Conservation (phyloP, 2,797 vertebrate species). For the Myiotriccus ornatus region DNA sequence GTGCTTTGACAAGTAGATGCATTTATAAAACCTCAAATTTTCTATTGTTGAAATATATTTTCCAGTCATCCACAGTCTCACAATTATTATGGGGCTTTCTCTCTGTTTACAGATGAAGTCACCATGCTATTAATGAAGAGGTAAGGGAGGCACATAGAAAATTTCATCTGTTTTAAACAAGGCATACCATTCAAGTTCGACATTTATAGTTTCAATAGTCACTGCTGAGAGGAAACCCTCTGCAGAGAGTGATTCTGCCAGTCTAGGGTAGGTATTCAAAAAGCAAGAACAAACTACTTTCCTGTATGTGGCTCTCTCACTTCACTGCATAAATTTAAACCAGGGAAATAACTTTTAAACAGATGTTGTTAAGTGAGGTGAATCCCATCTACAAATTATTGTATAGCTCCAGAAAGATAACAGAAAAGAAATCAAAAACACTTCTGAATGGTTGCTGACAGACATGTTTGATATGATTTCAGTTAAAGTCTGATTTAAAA, state of each 20-base stretch:
- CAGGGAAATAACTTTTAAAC: not conserved
- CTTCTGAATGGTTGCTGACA: not conserved
- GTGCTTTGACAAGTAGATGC: not conserved
- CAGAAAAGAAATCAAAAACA: not conserved
- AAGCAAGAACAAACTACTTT: not conserved
- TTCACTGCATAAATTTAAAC: not conserved
- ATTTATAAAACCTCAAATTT: not conserved
- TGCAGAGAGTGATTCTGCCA: not conserved
- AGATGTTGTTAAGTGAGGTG: not conserved
- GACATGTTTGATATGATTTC: not conserved
- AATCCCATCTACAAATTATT: not conserved
- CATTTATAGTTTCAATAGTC: not conserved
- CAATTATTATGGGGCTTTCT: not conserved
- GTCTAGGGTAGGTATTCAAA: not conserved
- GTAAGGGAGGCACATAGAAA: not conserved
- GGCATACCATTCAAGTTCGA: fast-evolving
- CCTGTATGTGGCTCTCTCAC: not conserved
- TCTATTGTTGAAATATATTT: not conserved
- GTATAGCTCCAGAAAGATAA: not conserved
- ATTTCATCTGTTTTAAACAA: not conserved
- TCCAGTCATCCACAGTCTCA: not conserved
- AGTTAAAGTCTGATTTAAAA: not conserved
- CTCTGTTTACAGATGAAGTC: not conserved
- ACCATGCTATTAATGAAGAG: not conserved
- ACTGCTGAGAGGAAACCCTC: not conserved